Evolutionary conservation across 2,797 vertebrate genomes (phyloP).

Genomic region (Molothrus aeneus): DNA sequence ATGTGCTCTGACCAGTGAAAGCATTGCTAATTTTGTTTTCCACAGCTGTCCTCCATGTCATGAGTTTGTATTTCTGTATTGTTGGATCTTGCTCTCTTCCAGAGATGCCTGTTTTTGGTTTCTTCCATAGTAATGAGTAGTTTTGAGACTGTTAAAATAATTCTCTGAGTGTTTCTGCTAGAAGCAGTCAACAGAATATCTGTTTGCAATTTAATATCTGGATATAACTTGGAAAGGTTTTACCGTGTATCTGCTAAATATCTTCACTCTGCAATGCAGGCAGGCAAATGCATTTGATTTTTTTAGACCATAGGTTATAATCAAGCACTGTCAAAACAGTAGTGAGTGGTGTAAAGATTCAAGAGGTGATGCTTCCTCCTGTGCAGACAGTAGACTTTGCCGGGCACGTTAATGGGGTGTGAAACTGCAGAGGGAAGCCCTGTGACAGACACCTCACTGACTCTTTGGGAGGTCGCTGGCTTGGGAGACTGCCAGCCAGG

Average conservation of each 20-base stretch:
- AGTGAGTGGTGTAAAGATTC: not conserved
- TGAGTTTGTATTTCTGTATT: constrained; percentile 1
- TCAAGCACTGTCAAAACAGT: not conserved
- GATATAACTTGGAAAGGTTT: not conserved
- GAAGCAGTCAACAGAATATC: not conserved
- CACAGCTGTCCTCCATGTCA: constrained; percentile 9
- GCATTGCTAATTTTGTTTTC: constrained; percentile 37
- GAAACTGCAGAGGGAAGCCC: not conserved
- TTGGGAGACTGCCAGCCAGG: not conserved
- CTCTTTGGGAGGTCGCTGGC: not conserved
- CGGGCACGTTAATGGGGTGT: not conserved
- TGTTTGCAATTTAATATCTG: not conserved
- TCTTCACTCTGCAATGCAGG: not conserved
- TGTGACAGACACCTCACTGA: not conserved
- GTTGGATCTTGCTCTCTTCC: not conserved
- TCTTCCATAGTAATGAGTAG: not conserved
- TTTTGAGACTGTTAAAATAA: constrained; percentile 35
- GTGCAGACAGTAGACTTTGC: not conserved
- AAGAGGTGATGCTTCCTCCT: not conserved
- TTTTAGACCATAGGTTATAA: not conserved
- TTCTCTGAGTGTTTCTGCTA: not conserved
- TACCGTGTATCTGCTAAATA: not conserved
- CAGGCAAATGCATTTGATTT: not conserved
- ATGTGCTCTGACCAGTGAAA: constrained; percentile 40
- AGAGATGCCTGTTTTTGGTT: not conserved